Evolutionary conservation across 2,888 invertebrate genomes (phyloP).

Genomic region (Eucera pruinosa): DNA sequence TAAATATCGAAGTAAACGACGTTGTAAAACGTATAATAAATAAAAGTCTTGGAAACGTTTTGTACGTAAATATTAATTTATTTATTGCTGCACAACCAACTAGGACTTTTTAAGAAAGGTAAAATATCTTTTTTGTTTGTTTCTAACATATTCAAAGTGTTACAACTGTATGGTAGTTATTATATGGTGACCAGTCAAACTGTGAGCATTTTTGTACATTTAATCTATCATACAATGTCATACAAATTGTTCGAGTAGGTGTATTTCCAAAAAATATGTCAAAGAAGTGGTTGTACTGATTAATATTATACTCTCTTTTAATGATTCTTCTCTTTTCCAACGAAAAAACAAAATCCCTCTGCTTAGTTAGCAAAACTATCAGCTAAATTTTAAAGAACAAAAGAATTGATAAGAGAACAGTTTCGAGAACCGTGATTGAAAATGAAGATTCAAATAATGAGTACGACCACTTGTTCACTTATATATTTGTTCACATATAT

Average conservation of each 20-base stretch:
- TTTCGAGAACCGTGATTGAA: background rate
- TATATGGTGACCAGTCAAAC: constrained; percentile 64
- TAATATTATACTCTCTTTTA: constrained; percentile 10
- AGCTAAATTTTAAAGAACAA: background rate
- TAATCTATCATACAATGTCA: constrained; percentile 66
- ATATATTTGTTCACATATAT: constrained; percentile 36
- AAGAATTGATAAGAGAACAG: constrained; percentile 17
- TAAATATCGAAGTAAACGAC: background rate
- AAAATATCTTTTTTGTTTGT: constrained; percentile 70
- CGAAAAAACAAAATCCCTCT: background rate
- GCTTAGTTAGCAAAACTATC: too few species aligned
- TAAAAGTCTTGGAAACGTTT: constrained; percentile 31
- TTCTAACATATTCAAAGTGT: constrained; percentile 68
- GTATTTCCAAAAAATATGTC: constrained; percentile 50
- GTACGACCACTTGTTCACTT: constrained; percentile 68
- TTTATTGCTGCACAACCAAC: constrained; percentile 74
- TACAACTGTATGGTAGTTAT: constrained; percentile 63
- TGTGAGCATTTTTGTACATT: constrained; percentile 72
- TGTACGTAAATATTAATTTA: constrained; percentile 74
- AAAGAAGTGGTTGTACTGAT: constrained; percentile 68
- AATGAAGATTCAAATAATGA: constrained; percentile 30
- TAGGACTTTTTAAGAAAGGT: constrained; percentile 70
- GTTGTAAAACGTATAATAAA: constrained; percentile 22
- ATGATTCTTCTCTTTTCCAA: background rate
- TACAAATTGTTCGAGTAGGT: constrained; percentile 48